phyloP scores from a whole-genome alignment of 2,888 invertebrate species.

The Erebia aethiops region DNA sequence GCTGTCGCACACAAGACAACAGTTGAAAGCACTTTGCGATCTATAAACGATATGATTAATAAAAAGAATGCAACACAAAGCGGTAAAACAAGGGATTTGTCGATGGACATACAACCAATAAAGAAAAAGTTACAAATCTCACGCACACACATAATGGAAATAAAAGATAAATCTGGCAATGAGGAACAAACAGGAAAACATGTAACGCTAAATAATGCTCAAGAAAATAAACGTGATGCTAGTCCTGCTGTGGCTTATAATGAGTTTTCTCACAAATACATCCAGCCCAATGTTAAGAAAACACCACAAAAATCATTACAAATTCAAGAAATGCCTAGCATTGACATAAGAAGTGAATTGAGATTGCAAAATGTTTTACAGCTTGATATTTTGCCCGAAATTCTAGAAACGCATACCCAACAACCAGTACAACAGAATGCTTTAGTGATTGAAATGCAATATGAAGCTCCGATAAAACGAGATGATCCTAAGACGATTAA shows the following conservation, averaged over 20 bases:
- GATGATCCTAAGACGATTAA: constrained; percentile 25
- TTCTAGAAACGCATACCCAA: constrained; percentile 42
- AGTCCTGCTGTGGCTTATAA: constrained; percentile 58
- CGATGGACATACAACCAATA: constrained; percentile 44
- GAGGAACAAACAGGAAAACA: constrained; percentile 48
- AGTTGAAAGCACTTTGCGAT: constrained; percentile 35
- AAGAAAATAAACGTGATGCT: constrained; percentile 43
- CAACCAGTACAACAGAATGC: constrained; percentile 54
- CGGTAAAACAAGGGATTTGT: constrained; percentile 49
- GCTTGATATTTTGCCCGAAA: constrained; percentile 74
- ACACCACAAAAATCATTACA: constrained; percentile 53
- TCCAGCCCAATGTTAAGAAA: constrained; percentile 51
- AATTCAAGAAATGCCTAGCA: constrained; percentile 76
- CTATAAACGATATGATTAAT: constrained; percentile 40
- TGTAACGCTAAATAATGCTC: constrained; percentile 44
- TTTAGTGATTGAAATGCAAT: constrained; percentile 59
- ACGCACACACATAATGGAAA: constrained; percentile 62
- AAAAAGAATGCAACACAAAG: constrained; percentile 48
- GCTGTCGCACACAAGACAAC: constrained; percentile 30
- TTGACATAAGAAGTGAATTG: constrained; percentile 77
- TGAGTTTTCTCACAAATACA: constrained; percentile 62
- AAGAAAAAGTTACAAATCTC: constrained; percentile 60
- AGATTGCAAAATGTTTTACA: constrained; percentile 77
- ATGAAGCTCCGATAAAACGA: constrained; percentile 44
- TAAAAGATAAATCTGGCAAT: constrained; percentile 50